Conservation (phyloP, 2,888 invertebrate genomes). For the Ganaspis brasiliensis region DNA sequence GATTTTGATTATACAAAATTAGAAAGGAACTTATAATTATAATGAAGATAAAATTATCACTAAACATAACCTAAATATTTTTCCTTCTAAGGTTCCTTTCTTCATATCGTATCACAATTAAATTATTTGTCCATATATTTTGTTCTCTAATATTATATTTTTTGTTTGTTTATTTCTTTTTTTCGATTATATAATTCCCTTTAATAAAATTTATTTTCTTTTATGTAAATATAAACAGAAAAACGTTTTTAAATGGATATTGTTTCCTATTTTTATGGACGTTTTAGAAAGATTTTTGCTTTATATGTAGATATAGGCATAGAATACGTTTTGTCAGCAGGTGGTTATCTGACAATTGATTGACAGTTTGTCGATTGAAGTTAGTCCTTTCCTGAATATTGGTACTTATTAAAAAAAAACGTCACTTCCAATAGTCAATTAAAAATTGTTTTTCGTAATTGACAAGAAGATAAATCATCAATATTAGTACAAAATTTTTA, state of each 20-base stretch:
- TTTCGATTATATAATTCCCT: too few relatives aligned
- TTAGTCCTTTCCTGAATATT: not conserved
- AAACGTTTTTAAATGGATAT: not conserved
- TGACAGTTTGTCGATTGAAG: slow-evolving; percentile 9
- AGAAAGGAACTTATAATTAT: too few relatives aligned
- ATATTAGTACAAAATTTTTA: not conserved
- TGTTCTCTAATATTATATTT: too few relatives aligned
- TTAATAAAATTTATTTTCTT: too few relatives aligned
- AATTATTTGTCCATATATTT: too few relatives aligned
- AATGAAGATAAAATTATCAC: too few relatives aligned
- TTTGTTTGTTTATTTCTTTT: too few relatives aligned
- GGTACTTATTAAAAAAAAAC: not conserved
- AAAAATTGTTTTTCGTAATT: not conserved
- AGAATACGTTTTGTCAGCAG: not conserved
- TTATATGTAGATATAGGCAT: not conserved
- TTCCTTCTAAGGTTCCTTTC: too few relatives aligned
- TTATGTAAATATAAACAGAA: not conserved
- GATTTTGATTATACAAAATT: too few relatives aligned
- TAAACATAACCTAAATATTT: too few relatives aligned
- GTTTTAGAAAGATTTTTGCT: not conserved
- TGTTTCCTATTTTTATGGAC: slow-evolving; percentile 26
- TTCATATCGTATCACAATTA: too few relatives aligned
- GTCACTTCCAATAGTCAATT: not conserved
- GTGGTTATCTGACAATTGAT: slow-evolving; percentile 7
- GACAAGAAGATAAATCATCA: not conserved